Conservation (phyloP, 2,888 invertebrate genomes). For the Pristionchus mayeri region DNA sequence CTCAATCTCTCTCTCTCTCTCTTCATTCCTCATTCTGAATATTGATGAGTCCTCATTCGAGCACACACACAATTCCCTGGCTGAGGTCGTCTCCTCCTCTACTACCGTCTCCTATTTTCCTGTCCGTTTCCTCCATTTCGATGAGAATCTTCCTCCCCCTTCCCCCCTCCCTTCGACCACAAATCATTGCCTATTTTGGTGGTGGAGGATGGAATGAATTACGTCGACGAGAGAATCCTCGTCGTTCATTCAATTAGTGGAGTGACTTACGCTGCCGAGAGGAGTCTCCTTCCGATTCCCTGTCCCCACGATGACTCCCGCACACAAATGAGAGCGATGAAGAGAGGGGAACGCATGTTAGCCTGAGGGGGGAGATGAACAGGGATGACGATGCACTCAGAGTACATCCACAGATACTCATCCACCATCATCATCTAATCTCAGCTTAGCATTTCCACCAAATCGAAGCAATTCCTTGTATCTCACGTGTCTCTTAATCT, state of each 20-base stretch:
- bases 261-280: conserved; percentile 15
- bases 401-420: neutral
- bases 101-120: neutral
- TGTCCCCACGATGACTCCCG: neutral
- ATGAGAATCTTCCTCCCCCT: neutral
- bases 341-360: conserved; percentile 15
- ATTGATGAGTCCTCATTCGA: neutral
- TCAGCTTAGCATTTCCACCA: too few species aligned
- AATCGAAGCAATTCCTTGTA: too few species aligned
- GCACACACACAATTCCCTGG: too few species aligned
- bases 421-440: too few species aligned
- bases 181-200: too few species aligned
- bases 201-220: neutral
- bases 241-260: neutral
- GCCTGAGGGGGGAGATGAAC: neutral
- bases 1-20: neutral
- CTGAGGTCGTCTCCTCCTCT: neutral
- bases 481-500: neutral
- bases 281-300: conserved; percentile 18
- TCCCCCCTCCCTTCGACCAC: neutral
- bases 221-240: neutral
- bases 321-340: conserved; percentile 45
- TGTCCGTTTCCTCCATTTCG: neutral
- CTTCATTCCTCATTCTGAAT: conserved; percentile 18
- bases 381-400: neutral